phyloP scores from a whole-genome alignment of 2,113 vertebrate species.

The Heptranchias perlo region DNA sequence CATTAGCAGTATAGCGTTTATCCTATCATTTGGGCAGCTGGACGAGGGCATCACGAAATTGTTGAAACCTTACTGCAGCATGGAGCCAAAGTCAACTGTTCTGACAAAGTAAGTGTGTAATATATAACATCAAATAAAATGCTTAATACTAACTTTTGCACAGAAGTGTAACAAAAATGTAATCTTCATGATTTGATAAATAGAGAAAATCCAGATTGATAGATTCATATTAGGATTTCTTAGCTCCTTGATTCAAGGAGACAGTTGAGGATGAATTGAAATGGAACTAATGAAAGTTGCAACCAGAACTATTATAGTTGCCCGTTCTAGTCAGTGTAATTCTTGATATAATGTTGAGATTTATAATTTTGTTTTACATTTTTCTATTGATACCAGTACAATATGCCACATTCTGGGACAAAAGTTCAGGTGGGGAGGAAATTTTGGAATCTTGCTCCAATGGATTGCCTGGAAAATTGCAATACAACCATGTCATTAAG shows the following conservation, averaged over 20 bases:
- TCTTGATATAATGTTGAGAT: neutral
- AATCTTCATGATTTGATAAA: neutral
- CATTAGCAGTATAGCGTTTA: constrained; percentile 90
- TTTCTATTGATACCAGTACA: neutral
- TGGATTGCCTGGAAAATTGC: neutral
- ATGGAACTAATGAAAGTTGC: neutral
- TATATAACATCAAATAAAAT: neutral
- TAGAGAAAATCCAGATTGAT: neutral
- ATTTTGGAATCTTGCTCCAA: neutral
- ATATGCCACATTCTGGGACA: neutral
- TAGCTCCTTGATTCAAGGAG: neutral
- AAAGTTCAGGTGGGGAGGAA: neutral
- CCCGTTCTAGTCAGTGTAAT: neutral
- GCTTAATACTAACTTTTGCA: neutral
- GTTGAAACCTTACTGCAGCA: constrained; percentile 79
- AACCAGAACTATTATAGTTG: neutral
- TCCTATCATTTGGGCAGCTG: constrained; percentile 95
- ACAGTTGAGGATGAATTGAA: neutral
- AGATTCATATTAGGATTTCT: neutral
- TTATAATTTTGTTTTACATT: neutral
- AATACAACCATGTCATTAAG: neutral
- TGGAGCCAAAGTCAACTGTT: constrained; percentile 96
- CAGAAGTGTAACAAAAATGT: neutral
- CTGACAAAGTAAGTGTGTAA: constrained; percentile 78
- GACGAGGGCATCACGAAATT: constrained; percentile 85